These are phyloP conservation scores for Leucoma salicis DNA, from an alignment of 2,888 invertebrate genomes.

Conservation along the genomic window DNA sequence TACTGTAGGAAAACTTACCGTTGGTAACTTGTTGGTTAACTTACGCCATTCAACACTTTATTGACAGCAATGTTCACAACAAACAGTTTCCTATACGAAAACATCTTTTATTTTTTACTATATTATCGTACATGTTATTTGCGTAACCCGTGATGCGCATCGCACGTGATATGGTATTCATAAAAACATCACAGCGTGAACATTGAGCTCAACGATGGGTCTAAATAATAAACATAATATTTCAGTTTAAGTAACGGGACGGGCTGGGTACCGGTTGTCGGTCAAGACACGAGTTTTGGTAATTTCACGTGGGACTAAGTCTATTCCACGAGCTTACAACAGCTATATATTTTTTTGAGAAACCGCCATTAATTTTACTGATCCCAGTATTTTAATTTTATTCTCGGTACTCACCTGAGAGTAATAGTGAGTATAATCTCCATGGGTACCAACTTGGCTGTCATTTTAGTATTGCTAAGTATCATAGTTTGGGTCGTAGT, in stretches of 20 bases:
- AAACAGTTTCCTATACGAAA: constrained; percentile 22
- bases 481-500: no score
- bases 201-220: constrained; percentile 4
- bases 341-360: background rate
- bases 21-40: no score
- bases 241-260: constrained; percentile 27
- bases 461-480: no score
- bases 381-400: no score
- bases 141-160: constrained; percentile 25
- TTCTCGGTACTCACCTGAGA: no score
- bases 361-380: no score
- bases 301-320: background rate
- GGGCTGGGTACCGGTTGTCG: constrained; percentile 22
- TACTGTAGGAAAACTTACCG: no score
- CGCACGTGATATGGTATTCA: constrained; percentile 17
- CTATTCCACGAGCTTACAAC: background rate
- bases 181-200: constrained; percentile 16
- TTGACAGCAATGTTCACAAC: constrained; percentile 8
- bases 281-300: constrained; percentile 12
- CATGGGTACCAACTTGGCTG: no score
- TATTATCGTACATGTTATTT: constrained; percentile 23
- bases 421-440: no score
- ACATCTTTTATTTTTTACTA: constrained; percentile 6
- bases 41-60: background rate
- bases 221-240: constrained; percentile 19